phyloP scores from a whole-genome alignment of 2,113 vertebrate genomes.

The Procavia capensis region DNA sequence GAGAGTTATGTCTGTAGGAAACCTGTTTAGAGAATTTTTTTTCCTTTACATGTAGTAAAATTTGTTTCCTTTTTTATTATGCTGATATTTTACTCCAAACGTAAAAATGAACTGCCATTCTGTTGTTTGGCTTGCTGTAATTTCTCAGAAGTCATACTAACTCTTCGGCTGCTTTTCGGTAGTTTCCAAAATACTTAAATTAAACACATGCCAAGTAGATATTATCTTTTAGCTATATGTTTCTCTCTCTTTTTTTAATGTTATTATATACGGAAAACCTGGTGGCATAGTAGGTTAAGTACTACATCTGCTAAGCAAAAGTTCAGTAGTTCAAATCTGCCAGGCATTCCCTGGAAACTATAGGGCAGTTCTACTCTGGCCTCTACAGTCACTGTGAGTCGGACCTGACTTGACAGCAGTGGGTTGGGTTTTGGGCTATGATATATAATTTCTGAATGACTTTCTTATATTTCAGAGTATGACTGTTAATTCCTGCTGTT shows the following conservation, averaged over 20 bases:
- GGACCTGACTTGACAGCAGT: too few relatives aligned
- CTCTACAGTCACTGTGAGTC: too few relatives aligned
- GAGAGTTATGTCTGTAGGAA: conserved; percentile 30
- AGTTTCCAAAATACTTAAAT: conserved; percentile 51
- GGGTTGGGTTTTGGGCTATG: too few relatives aligned
- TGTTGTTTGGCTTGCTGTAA: conserved; percentile 29
- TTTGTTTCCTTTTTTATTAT: conserved; percentile 21
- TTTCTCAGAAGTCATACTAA: conserved; percentile 6
- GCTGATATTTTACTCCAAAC: neutral
- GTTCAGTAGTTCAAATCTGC: too few relatives aligned
- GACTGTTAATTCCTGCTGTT: conserved; percentile 27
- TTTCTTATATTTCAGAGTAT: conserved; percentile 47
- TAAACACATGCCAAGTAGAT: conserved; percentile 50
- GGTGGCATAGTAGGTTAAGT: too few relatives aligned
- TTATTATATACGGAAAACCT: too few relatives aligned
- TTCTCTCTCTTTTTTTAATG: neutral
- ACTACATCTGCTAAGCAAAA: too few relatives aligned
- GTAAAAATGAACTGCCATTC: neutral
- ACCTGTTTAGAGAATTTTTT: neutral
- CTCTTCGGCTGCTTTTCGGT: conserved; percentile 14
- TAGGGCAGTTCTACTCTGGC: too few relatives aligned
- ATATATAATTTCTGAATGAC: conserved; percentile 23
- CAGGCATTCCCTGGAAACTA: too few relatives aligned
- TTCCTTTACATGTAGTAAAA: neutral
- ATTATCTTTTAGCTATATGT: neutral